Evolutionary conservation across 2,797 vertebrate genomes (phyloP).

Genomic region (Lutra lutra): DNA sequence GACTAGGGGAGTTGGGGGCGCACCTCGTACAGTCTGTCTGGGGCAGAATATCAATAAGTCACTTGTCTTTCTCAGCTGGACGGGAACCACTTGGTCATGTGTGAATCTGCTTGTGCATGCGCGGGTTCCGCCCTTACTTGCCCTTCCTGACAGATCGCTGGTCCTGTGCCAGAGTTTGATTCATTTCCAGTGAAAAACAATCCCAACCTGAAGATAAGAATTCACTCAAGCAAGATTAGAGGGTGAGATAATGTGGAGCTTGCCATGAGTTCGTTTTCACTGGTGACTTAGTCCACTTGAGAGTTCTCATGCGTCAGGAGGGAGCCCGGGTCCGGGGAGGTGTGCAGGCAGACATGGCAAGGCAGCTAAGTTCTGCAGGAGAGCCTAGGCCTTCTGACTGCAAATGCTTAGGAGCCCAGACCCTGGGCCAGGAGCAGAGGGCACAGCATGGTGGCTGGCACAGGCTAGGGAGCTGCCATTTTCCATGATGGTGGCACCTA

Average conservation of each 20-base stretch:
- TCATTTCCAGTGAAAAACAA: slow-evolving; percentile 72
- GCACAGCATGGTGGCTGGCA: background rate
- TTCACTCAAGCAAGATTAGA: slow-evolving; percentile 57
- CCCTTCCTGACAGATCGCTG: slow-evolving; percentile 60
- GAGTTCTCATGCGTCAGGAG: slow-evolving; percentile 26
- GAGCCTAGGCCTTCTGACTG: background rate
- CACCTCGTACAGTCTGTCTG: background rate
- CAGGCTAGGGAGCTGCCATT: background rate
- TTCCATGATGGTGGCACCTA: background rate
- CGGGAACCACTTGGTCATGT: background rate
- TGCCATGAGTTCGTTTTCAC: slow-evolving; percentile 56
- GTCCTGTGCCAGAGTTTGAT: slow-evolving; percentile 44
- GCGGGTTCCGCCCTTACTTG: background rate
- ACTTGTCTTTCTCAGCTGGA: background rate
- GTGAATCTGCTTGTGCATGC: background rate
- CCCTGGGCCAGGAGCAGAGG: background rate
- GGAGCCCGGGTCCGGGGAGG: background rate
- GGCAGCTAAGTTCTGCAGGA: background rate
- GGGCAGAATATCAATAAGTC: background rate
- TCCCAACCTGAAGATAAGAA: slow-evolving; percentile 49
- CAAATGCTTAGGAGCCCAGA: background rate
- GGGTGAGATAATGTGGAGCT: slow-evolving; percentile 8
- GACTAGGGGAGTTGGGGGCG: fast-evolving
- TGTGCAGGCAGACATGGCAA: background rate
- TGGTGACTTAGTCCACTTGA: slow-evolving; percentile 60